Conservation (phyloP, 2,113 vertebrate species). For the Catharus bicknelli region DNA sequence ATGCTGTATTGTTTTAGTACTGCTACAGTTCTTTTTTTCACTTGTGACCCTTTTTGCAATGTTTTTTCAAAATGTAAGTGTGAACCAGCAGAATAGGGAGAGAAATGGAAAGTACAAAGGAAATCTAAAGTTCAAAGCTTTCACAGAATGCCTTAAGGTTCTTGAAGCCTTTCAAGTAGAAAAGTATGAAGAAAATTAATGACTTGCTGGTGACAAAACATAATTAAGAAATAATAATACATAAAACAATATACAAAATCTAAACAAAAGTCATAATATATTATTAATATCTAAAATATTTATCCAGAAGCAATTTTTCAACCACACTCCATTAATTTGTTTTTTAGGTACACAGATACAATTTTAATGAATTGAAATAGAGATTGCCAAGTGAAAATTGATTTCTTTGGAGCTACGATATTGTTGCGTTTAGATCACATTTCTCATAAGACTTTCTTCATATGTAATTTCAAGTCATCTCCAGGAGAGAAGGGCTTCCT, state of each 20-base stretch:
- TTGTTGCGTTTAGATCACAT: neutral
- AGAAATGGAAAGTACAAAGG: constrained; percentile 18
- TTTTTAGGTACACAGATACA: neutral
- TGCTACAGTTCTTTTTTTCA: neutral
- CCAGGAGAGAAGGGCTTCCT: neutral
- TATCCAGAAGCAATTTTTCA: neutral
- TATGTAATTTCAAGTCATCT: neutral
- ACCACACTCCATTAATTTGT: neutral
- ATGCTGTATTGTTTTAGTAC: neutral
- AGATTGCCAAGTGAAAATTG: neutral
- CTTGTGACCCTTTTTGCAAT: neutral
- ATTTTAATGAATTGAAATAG: neutral
- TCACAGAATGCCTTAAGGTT: constrained; percentile 27
- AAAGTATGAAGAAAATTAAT: constrained; percentile 40
- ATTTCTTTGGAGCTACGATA: neutral
- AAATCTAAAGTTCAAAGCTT: constrained; percentile 37
- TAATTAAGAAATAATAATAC: constrained; percentile 18
- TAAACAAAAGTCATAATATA: neutral
- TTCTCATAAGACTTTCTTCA: neutral
- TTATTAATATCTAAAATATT: neutral
- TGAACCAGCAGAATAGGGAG: neutral
- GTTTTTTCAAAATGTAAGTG: neutral
- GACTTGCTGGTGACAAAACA: neutral
- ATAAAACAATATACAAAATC: neutral
- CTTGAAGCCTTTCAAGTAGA: constrained; percentile 29